phyloP scores from a whole-genome alignment of 2,113 vertebrate genomes.

The Tachysurus vachellii region DNA sequence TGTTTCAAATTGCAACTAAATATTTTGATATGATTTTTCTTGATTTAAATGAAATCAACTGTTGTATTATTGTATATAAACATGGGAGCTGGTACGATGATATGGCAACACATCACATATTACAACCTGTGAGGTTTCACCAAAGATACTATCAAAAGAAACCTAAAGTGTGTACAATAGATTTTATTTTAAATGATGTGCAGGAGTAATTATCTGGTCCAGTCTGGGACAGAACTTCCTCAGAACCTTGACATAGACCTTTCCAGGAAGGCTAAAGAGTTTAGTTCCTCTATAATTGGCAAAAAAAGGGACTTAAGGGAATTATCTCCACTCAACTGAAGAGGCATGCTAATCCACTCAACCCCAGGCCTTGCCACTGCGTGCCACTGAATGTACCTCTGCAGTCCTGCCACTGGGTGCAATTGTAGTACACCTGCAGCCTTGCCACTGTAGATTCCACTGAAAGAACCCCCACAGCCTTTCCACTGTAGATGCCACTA shows the following conservation, averaged over 20 bases:
- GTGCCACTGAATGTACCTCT: too few relatives aligned
- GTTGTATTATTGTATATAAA: background rate
- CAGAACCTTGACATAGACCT: background rate
- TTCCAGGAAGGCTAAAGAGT: background rate
- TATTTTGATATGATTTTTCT: background rate
- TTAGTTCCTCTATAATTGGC: too few relatives aligned
- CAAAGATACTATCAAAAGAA: background rate
- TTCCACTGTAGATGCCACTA: too few relatives aligned
- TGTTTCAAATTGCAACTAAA: background rate
- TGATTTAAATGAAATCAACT: background rate
- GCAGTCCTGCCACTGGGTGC: background rate
- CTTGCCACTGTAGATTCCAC: background rate
- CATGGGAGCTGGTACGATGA: background rate
- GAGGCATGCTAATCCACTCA: background rate
- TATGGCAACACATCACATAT: slow-evolving; percentile 6
- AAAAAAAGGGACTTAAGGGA: background rate
- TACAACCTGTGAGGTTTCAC: background rate
- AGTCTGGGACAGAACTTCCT: background rate
- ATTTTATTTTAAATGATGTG: background rate
- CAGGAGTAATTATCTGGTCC: background rate
- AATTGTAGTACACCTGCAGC: too few relatives aligned
- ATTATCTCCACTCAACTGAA: background rate
- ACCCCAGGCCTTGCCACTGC: background rate
- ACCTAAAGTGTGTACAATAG: background rate
- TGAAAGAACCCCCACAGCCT: background rate